Base-by-base conservation (phyloP, 2,888 invertebrate species). In the Idaea aversata region DNA sequence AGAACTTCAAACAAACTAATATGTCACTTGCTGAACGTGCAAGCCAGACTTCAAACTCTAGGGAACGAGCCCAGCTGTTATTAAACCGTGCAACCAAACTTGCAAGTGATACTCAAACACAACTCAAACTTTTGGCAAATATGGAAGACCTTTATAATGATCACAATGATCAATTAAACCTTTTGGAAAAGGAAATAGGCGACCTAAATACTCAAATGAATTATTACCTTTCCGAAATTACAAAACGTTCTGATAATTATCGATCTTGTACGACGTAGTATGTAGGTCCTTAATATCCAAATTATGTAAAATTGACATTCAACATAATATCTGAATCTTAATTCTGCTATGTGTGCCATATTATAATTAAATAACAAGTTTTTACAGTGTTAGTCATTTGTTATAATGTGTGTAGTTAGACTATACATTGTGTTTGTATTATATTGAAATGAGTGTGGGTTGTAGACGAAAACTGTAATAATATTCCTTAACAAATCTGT, bases 61-160 rank as follows among this genome's bases (percentile, higher is more conserved):
- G 97, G 75, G 95, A 95, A 70, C 94, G 96, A 67, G 98, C 98
- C 4, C 96, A 97, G 80, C 91, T 94, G 59, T 88, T 99, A 65
- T 93, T 97, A 65, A 95, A 96, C 74, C 94, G 96, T 70, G 98
- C 99, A 0, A 96, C 97, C 58, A 95, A 96, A 77, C 93, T 99
- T 34, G 97, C 97, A 2, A 96, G 96, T 67, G 96, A 95, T 72
- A 97, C 97, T 3, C 95, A 95, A 77, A 94, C 93, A 67, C 97
- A 97, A 83, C 90, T 96, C 34, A 95, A 95, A 75, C 95, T 96
- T 76, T 90, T 98, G 63, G 94, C 95, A 78, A 90, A 95, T 83
- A 94, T 96, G 94, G 95, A 96, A 77, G 93, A 93, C 70, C 93
- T 95, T 62, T 96, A 96, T 80, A 94, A 93, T 70, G 94, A 94